Evolutionary conservation across 2,797 vertebrate species (phyloP).

Genomic region (Urocyon cinereoargenteus): DNA sequence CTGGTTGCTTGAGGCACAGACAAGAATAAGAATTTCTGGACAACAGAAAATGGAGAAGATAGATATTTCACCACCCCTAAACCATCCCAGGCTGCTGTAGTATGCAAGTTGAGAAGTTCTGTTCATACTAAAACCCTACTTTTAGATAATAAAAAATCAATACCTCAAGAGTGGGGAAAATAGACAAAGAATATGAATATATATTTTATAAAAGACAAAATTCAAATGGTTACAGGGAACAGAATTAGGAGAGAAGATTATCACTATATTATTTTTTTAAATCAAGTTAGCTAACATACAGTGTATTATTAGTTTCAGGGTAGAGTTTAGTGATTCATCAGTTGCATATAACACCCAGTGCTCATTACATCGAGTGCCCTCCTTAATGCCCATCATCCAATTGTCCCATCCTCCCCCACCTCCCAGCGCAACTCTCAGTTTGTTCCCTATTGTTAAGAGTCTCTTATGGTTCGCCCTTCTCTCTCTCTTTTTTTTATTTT

Average conservation of each 20-base stretch:
- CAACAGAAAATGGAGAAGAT: background rate
- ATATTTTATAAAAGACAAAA: background rate
- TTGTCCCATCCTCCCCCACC: background rate
- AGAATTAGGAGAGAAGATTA: background rate
- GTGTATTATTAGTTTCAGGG: background rate
- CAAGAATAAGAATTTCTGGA: background rate
- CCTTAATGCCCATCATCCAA: background rate
- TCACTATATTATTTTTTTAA: background rate
- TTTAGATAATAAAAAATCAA: background rate
- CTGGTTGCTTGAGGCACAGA: accelerated
- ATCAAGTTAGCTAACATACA: background rate
- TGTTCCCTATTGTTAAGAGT: background rate
- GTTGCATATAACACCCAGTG: background rate
- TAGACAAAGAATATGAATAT: background rate
- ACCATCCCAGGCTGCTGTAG: accelerated
- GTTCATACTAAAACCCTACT: background rate
- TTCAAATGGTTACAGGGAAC: background rate
- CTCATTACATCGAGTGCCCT: background rate
- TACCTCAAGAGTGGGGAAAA: background rate
- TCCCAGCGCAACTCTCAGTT: background rate
- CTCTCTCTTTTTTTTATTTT: background rate
- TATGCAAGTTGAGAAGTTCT: background rate
- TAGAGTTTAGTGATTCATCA: background rate
- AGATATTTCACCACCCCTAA: accelerated
- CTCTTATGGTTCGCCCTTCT: background rate